Conservation (phyloP, 2,888 invertebrate genomes). For the Ceraclea dissimilis region DNA sequence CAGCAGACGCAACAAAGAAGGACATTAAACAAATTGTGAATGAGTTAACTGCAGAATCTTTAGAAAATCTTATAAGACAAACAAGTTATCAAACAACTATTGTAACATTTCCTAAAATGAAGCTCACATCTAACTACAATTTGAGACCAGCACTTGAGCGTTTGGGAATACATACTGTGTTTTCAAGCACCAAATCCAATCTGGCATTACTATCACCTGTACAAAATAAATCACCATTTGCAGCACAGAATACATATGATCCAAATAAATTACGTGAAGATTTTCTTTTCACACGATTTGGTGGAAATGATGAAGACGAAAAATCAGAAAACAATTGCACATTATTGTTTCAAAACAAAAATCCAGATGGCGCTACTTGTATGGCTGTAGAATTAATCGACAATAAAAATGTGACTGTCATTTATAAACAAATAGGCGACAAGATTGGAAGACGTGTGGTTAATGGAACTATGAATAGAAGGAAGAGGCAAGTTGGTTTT, state of each 20-base stretch:
- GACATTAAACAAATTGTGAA: conserved; percentile 44
- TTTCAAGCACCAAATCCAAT: conserved; percentile 53
- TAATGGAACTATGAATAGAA: conserved; percentile 26
- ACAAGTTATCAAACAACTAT: conserved; percentile 45
- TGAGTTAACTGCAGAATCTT: conserved; percentile 39
- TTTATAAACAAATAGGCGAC: conserved; percentile 32
- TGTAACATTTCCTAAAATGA: conserved; percentile 64
- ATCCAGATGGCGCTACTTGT: conserved; percentile 11
- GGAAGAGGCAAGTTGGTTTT: conserved; percentile 7
- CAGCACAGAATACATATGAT: conserved; percentile 13
- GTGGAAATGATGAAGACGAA: conserved; percentile 2
- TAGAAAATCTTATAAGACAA: conserved; percentile 44
- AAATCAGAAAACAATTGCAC: conserved; percentile 4
- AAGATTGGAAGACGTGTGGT: conserved; percentile 33
- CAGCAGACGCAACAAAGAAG: conserved; percentile 39
- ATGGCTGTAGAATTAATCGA: conserved; percentile 15
- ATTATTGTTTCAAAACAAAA: conserved; percentile 15
- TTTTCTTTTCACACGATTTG: conserved; percentile 28
- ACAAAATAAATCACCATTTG: conserved; percentile 25
- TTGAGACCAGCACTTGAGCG: conserved; percentile 47
- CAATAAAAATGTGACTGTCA: conserved; percentile 27
- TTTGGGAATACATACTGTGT: conserved; percentile 57
- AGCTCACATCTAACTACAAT: conserved; percentile 51
- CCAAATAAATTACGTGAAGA: conserved; percentile 22
- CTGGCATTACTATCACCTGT: conserved; percentile 57